Conservation (phyloP, 64 coral and sea anemone species). For the Astreopora myriophthalma region DNA sequence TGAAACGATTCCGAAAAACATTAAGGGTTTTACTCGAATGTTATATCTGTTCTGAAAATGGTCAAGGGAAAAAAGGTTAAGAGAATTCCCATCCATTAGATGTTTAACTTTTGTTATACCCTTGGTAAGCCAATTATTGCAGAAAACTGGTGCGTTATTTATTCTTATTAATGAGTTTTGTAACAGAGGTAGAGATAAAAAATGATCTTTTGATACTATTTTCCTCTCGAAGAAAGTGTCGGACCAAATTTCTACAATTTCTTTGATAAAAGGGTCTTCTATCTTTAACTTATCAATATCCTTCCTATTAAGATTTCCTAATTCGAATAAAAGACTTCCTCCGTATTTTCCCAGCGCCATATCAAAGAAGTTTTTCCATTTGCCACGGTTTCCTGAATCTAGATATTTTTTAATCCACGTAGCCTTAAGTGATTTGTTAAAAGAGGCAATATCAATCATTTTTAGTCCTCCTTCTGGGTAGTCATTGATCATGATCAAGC, state of each 20-base stretch:
- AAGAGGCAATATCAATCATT: slow-evolving; percentile 24
- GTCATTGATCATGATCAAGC: slow-evolving; percentile 31
- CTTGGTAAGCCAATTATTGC: not conserved
- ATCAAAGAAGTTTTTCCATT: slow-evolving; percentile 62
- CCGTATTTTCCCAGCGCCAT: not conserved
- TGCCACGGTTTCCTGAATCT: slow-evolving; percentile 3
- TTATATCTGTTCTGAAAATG: too few relatives aligned
- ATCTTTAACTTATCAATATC: not conserved
- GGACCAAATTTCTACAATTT: slow-evolving; percentile 24
- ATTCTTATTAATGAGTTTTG: slow-evolving; percentile 6
- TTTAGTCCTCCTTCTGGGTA: slow-evolving; percentile 13
- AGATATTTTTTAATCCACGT: slow-evolving; percentile 48
- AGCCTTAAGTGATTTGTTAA: slow-evolving; percentile 24
- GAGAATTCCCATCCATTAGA: too few relatives aligned
- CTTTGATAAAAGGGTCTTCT: not conserved
- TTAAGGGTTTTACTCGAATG: too few relatives aligned
- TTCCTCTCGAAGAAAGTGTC: not conserved
- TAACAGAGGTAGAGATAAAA: not conserved
- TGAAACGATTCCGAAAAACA: too few relatives aligned
- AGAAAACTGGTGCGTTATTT: not conserved
- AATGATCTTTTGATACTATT: not conserved
- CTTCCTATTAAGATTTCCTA: not conserved
- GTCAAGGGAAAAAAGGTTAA: too few relatives aligned
- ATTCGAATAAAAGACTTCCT: not conserved
- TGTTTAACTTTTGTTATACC: not conserved